Base-by-base conservation (phyloP, 2,888 invertebrate genomes). In the Hyppa rectilinea region DNA sequence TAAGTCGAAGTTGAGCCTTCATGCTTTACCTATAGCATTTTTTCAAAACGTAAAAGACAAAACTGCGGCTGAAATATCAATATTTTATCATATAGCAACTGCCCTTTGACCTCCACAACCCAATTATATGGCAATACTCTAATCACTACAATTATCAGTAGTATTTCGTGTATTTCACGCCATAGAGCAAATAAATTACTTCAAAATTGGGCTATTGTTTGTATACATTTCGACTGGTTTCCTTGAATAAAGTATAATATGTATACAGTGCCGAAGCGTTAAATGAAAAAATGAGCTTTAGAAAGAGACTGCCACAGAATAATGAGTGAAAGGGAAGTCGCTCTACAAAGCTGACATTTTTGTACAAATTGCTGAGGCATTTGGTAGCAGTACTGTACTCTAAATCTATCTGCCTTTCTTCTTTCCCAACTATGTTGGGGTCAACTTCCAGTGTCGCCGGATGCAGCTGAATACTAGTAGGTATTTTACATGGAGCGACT, bases 81-180 rank as follows among this genome's bases (percentile, higher is more conserved):
- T 62, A n/a, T 40, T 66, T 66, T n/a, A 20, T n/a, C 26, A 67
- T 50, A 5, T 2, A 66, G 9, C 17, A n/a, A 17, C 23, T n/a
- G 7, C 9, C 29, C 4, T 14, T 20, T 43, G 29, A 43, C 58
- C 29, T 43, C 7, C 26, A 9, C 20, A 52, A 23, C 17, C n/a
- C 68, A 52, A 45, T 68, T 53, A 52, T 36, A 23, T 12, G 14
- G 12, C n/a, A 68, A 52, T 43, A 26, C 14, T 20, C 12, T 38
- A 14, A 31, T 55, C 36, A 49, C 31, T 3, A 70, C 34, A 40
- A 55, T 69, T 38, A 69, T 47, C 23, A 26, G 10, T 45, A n/a
- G 17, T 47, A 20, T 53, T 36, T 45, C 14, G n/a, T 31, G 36
- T 53, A 40, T 67, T 65, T 67, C 26, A 67, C 40, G 68, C 36